A percentile compares a stretch with the other conserved stretches of the same genome.
These are phyloP conservation scores for Pomacea canaliculata DNA, from an alignment of 2,888 invertebrate species.

Conservation along the genomic window DNA sequence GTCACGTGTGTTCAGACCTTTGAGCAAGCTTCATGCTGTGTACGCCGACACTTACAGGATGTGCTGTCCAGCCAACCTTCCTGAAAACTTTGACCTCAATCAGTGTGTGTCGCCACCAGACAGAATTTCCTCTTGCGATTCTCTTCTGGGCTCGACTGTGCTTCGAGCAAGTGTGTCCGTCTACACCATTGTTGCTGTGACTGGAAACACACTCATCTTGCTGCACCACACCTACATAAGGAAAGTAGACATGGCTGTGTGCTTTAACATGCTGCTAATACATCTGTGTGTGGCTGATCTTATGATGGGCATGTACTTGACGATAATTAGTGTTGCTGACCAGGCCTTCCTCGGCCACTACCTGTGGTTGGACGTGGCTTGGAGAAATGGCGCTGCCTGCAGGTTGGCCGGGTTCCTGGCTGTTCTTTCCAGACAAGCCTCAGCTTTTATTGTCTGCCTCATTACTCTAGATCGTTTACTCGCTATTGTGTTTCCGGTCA, in stretches of 20 bases:
- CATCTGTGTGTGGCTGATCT: constrained; percentile 25
- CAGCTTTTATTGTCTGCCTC: constrained; percentile 21
- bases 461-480: constrained; percentile 21
- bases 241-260: constrained; percentile 20
- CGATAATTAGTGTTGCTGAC: constrained; percentile 25
- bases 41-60: constrained; percentile 26
- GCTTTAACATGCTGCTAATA: constrained; percentile 15
- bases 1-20: background rate
- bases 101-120: constrained; percentile 23
- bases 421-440: constrained; percentile 21
- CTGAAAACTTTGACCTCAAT: background rate
- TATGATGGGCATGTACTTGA: constrained; percentile 31
- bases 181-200: constrained; percentile 19
- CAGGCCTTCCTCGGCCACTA: constrained; percentile 22
- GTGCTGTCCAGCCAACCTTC: constrained; percentile 25
- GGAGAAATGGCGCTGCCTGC: constrained; percentile 21
- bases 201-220: constrained; percentile 18
- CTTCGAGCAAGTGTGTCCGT: constrained; percentile 13
- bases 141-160: constrained; percentile 19
- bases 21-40: background rate
- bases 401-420: constrained; percentile 24
- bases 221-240: constrained; percentile 27
- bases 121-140: constrained; percentile 26
- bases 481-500: constrained; percentile 8
- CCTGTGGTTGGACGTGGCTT: constrained; percentile 11